Evolutionary conservation across 2,797 vertebrate species (phyloP), one percentile per base, ranked within the genome.

Genomic region (Tangara arthus): DNA sequence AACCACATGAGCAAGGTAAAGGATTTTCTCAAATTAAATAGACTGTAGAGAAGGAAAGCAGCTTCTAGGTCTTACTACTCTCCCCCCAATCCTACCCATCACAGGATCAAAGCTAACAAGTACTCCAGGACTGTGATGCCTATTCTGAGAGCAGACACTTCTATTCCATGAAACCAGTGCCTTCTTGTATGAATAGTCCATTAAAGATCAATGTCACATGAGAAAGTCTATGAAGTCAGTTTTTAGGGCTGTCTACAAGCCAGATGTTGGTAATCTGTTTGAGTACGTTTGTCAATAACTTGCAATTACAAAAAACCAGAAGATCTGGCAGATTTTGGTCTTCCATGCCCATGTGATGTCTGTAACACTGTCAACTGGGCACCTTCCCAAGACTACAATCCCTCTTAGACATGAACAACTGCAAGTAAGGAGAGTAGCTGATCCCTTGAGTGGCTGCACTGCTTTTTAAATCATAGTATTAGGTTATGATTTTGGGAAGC

Each of bases 391-490:
- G 28, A 35, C 49, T 30, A 22, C 1, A 8, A 22, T 13, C 12
- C 39, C 44, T 3, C 0, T 20, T 14, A 34, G 20, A 63, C 6
- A 5, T 2, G 11, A 72, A 47, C 7, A 57, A 44, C n/a, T 18
- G 8, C 1, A 1, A 73, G 22, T 12, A 12, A 26, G 2, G 2
- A 15, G 16, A 63, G 24, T 3, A 19, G 18, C 17, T 49, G 34
- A 7, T 34, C 37, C 32, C 28, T 26, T 47, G 9, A 79, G 18
- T 8, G 11, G 37, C 20, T 0, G 0, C 23, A 19, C 3, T n/a
- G 42, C 11, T 30, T 49, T 63, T 6, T 4, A 47, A 73, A 28
- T 59, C 39, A 44, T 3, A 70, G 26, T 9, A 47, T 18, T 7
- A 64, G 8, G 32, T 21, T 0, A 2, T 12, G 10, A 39, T 13